Evolutionary conservation across 2,888 invertebrate species (phyloP).

Genomic region (Pediacus dermestoides): DNA sequence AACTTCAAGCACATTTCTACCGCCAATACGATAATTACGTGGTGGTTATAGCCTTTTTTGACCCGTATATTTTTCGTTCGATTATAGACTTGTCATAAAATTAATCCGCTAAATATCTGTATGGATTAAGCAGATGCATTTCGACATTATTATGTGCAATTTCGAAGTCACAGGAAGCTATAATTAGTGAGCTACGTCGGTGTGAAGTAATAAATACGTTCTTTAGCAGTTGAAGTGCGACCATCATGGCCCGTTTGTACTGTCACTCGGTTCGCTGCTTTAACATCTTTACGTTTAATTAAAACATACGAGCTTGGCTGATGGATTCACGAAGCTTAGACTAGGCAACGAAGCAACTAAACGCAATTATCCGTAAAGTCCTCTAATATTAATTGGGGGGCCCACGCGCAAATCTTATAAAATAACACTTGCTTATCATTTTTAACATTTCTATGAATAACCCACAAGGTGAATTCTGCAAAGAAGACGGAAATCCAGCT

Average conservation of each 20-base stretch:
- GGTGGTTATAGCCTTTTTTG: too few species aligned
- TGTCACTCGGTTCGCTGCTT: constrained; percentile 46
- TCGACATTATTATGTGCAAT: constrained; percentile 27
- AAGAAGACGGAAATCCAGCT: too few species aligned
- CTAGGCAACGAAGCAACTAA: constrained; percentile 28
- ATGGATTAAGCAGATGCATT: constrained; percentile 27
- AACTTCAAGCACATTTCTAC: too few species aligned
- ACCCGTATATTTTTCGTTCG: too few species aligned
- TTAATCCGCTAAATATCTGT: too few species aligned
- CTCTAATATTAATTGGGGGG: constrained; percentile 16
- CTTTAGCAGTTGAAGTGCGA: constrained; percentile 49
- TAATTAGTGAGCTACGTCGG: constrained; percentile 20
- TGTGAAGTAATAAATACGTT: constrained; percentile 41
- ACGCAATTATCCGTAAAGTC: constrained; percentile 30
- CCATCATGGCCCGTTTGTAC: constrained; percentile 48
- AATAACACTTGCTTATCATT: too few species aligned
- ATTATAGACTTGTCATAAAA: too few species aligned
- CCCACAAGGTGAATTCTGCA: too few species aligned
- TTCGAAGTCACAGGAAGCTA: constrained; percentile 23
- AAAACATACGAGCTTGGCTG: constrained; percentile 46
- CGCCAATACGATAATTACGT: too few species aligned
- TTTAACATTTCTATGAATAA: too few species aligned
- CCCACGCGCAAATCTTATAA: too few species aligned
- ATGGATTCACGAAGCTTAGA: constrained; percentile 40
- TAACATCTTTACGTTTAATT: constrained; percentile 45